phyloP scores from a whole-genome alignment of 2,113 vertebrate genomes.

The Prolemur simus region DNA sequence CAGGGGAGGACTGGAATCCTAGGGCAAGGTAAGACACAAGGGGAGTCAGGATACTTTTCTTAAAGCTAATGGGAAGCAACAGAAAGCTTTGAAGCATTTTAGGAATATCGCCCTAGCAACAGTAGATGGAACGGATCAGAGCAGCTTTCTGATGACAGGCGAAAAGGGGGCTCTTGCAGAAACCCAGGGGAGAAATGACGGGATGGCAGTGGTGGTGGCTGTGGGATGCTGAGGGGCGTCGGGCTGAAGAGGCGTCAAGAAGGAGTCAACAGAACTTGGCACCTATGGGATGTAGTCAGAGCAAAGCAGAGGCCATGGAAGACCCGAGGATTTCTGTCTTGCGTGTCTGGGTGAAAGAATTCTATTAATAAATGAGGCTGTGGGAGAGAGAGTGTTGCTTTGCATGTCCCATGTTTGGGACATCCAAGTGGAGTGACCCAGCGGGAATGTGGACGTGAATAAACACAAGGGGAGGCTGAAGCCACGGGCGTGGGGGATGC shows the following conservation, averaged over 20 bases:
- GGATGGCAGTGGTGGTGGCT: neutral
- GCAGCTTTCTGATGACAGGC: neutral
- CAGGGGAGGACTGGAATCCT: neutral
- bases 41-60: neutral
- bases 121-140: accelerated
- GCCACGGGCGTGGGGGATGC: neutral
- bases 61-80: neutral
- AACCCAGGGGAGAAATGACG: neutral
- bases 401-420: neutral
- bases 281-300: neutral
- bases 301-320: neutral
- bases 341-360: neutral
- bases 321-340: neutral
- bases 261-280: neutral
- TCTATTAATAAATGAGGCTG: neutral
- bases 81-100: neutral
- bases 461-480: neutral
- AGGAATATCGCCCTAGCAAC: neutral
- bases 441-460: neutral
- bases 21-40: neutral
- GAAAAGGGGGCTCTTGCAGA: neutral
- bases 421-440: neutral
- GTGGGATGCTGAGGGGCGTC: neutral
- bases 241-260: neutral
- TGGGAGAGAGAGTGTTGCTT: neutral